These are phyloP conservation scores for Lutraria rhynchaena DNA, from an alignment of 1,140 invertebrate genomes.

Conservation along the genomic window DNA sequence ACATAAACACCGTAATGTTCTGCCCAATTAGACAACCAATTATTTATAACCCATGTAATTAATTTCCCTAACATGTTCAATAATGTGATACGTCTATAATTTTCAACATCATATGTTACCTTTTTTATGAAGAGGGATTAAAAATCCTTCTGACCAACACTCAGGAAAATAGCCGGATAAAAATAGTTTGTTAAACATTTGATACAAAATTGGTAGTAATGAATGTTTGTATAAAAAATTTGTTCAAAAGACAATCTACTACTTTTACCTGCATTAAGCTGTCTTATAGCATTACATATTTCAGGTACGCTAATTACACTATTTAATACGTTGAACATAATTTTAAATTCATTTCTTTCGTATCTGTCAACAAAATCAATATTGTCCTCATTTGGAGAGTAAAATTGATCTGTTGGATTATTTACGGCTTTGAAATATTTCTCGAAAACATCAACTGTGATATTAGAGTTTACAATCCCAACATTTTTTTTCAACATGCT, in stretches of 20 bases:
- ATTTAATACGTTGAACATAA: constrained; percentile 25
- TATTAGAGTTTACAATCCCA: neutral
- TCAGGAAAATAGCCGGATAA: constrained; percentile 2
- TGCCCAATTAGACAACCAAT: constrained; percentile 9
- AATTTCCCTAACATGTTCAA: constrained; percentile 27
- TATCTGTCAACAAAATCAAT: constrained; percentile 8
- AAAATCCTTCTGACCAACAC: constrained; percentile 17
- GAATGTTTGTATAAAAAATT: constrained; percentile 33
- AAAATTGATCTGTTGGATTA: neutral
- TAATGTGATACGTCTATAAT: constrained; percentile 45
- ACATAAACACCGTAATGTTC: constrained; percentile 15
- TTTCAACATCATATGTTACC: constrained; percentile 17
- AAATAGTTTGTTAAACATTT: constrained; percentile 37
- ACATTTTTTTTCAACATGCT: constrained; percentile 8
- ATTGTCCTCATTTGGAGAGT: constrained; percentile 2
- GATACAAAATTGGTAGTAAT: neutral
- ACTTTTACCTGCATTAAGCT: constrained; percentile 17
- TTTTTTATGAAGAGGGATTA: constrained; percentile 39
- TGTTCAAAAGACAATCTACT: neutral
- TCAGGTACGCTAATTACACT: neutral
- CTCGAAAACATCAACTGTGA: neutral
- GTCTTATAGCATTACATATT: neutral
- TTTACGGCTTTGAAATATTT: constrained; percentile 11
- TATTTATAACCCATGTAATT: constrained; percentile 47
- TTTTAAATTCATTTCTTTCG: constrained; percentile 9